Conservation (phyloP, 1,140 invertebrate species). For the Drosophila sp. region DNA sequence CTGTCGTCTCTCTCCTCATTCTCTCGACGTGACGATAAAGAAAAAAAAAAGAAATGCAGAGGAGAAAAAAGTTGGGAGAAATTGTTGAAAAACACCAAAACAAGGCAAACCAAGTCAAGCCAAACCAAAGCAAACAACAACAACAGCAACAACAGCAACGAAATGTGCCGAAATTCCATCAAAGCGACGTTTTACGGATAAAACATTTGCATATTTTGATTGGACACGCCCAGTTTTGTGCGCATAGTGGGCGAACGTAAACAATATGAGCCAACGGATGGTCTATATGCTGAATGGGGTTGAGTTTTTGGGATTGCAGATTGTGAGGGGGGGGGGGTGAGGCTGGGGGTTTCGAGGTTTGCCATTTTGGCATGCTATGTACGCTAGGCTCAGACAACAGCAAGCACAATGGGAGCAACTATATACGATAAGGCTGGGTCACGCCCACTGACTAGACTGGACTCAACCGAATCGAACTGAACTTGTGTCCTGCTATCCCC, state of each 20-base stretch:
- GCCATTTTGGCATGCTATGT: conserved; percentile 43
- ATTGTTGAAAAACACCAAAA: conserved; percentile 45
- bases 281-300: not conserved
- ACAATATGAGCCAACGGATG: conserved; percentile 52
- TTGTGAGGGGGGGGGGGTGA: not conserved
- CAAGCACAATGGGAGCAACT: conserved; percentile 38
- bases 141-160: conserved; percentile 34
- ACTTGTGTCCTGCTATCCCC: conserved; percentile 31
- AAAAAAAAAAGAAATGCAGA: conserved; percentile 14
- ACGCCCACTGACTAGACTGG: conserved; percentile 29
- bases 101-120: conserved; percentile 66
- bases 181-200: conserved; percentile 78
- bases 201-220: conserved; percentile 80
- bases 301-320: conserved; percentile 4
- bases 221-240: conserved; percentile 72
- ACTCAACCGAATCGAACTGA: conserved; percentile 36
- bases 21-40: conserved; percentile 31
- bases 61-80: not conserved
- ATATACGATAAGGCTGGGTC: conserved; percentile 39
- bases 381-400: conserved; percentile 51
- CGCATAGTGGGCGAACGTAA: conserved; percentile 66
- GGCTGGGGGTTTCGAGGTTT: conserved; percentile 17
- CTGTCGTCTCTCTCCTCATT: conserved; percentile 13
- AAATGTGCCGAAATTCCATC: conserved; percentile 78
- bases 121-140: conserved; percentile 67